Evolutionary conservation across 2,113 vertebrate species (phyloP), one percentile per base, ranked within the genome.

Genomic region (Tyto alba): DNA sequence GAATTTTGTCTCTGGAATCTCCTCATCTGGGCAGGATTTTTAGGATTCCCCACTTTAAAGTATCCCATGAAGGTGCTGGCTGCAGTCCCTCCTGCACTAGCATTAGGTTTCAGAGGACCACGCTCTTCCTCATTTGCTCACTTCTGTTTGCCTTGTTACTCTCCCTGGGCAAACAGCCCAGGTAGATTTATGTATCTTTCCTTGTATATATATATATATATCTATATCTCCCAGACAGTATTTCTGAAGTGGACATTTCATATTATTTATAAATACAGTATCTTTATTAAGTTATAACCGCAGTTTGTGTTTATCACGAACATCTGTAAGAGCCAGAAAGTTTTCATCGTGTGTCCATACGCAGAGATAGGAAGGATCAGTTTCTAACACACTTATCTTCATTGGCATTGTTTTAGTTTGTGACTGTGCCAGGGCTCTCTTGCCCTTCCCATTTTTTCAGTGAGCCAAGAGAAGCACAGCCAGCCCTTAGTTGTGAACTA

Each of bases 341-440:
- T 45, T 85, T 64, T 50, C 95, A 90, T 64, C 63, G 64, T 5
- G 1, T 45, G 72, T 79, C 78, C 71, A 88, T 90, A 82, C 3
- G 3, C 69, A 89, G 78, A 43, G 85, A 66, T 43, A 94, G 13
- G 50, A 89, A 91, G 38, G 71, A 91, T 85, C 81, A 66, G 66
- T 66, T 91, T 92, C 93, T 93, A 80, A 85, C 43, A 48, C 74
- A 90, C 63, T 85, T 95, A 94, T 83, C 90, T 92, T 82, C 26
- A 0, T 16, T 95, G 89, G 62, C 71, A 57, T 8, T 89, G 75
- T 56, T 85, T 59, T 83, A 68, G 34, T 62, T 69, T 96, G 88
- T 69, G n/a, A 0, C 3, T 0, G 45, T 82, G 88, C 74, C 88
- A 94, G 85, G 71, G 73, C n/a, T 82, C 66, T 64, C 78, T 67